phyloP scores from a whole-genome alignment of 1,140 invertebrate species.

The Tetragonula clypearis region DNA sequence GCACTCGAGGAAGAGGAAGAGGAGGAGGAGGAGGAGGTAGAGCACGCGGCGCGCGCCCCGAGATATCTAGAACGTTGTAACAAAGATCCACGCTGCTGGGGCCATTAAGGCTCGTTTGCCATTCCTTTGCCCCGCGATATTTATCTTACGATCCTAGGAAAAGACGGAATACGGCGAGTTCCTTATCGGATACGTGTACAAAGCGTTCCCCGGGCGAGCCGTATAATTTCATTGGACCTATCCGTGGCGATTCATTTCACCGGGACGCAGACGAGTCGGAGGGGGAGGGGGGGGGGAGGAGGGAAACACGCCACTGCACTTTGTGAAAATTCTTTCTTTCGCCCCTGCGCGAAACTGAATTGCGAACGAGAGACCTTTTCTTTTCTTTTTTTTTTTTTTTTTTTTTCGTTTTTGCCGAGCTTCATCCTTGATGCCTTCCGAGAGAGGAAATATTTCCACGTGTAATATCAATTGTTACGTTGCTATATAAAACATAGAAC shows the following conservation, averaged over 20 bases:
- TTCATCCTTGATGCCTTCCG: not conserved
- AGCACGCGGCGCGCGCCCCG: no score
- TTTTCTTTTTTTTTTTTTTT: no score
- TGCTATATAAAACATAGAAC: no score
- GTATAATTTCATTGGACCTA: constrained; percentile 33
- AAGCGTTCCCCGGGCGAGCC: constrained; percentile 25
- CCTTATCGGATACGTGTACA: constrained; percentile 51
- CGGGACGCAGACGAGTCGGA: not conserved
- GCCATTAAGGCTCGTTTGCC: constrained; percentile 51
- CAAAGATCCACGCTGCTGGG: constrained; percentile 27
- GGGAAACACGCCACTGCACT: no score
- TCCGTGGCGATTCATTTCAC: constrained; percentile 25
- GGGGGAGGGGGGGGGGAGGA: no score
- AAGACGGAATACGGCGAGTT: constrained; percentile 46
- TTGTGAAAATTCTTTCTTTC: not conserved
- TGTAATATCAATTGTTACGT: not conserved
- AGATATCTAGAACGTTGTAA: constrained; percentile 45
- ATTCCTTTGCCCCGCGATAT: constrained; percentile 30
- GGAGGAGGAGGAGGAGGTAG: not conserved
- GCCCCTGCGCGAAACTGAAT: not conserved
- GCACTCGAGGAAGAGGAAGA: not conserved
- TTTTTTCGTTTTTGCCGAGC: not conserved
- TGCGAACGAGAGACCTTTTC: not conserved
- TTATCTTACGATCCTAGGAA: constrained; percentile 36
- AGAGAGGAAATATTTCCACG: no score